Percentiles rank a stretch among this genome's conserved stretches.
Evolutionary conservation across 2,888 invertebrate species (phyloP).

Genomic region (Drosophila kambysellisi): DNA sequence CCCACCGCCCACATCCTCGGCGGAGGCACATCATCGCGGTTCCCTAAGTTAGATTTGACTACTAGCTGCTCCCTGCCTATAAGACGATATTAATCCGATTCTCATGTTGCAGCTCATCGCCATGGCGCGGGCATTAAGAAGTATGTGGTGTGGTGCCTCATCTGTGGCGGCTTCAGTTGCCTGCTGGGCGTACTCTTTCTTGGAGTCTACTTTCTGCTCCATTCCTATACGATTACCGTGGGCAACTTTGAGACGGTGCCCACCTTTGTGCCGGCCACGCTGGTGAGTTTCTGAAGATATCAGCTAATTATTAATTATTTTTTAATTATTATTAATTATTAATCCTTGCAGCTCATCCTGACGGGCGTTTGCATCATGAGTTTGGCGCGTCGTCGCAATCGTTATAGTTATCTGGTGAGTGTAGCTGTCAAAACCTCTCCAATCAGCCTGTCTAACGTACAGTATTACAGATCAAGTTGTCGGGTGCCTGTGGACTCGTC

Average conservation of each 20-base stretch:
- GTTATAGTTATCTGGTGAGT: constrained; percentile 95
- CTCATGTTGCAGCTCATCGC: constrained; percentile 82
- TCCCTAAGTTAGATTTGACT: constrained; percentile 49
- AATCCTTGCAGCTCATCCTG: constrained; percentile 89
- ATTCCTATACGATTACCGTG: constrained; percentile 90
- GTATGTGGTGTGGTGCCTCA: constrained; percentile 91
- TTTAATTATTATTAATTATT: background rate
- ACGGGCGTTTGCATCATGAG: constrained; percentile 95
- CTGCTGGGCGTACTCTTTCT: constrained; percentile 91
- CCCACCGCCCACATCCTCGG: constrained; percentile 65
- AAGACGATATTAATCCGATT: background rate
- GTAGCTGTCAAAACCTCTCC: background rate
- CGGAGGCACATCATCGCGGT: constrained; percentile 78
- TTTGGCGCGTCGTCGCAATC: constrained; percentile 92
- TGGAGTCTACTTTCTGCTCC: constrained; percentile 91
- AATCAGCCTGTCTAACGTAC: background rate
- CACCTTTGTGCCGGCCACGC: constrained; percentile 96
- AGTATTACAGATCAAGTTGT: constrained; percentile 91
- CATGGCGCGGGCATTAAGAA: constrained; percentile 87
- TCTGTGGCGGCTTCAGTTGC: constrained; percentile 91
- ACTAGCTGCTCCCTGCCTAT: background rate
- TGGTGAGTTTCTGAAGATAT: constrained; percentile 88
- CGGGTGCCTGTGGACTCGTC: constrained; percentile 94
- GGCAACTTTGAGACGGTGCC: constrained; percentile 95
- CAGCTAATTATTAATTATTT: background rate